Conservation (phyloP, 2,113 vertebrate genomes). For the Pyxicephalus adspersus region DNA sequence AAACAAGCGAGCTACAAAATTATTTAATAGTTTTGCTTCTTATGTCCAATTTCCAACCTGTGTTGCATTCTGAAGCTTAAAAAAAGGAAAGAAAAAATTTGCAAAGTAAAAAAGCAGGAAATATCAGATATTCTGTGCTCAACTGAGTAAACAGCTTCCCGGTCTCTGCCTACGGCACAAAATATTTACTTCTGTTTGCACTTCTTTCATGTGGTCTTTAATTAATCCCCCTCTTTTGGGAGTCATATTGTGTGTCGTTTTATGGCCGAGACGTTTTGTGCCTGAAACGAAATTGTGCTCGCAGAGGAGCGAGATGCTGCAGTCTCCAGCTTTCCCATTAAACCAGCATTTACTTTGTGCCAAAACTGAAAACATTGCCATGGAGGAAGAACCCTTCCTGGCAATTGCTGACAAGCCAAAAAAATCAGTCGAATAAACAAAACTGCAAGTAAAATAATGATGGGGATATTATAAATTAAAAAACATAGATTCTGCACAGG, state of each 20-base stretch:
- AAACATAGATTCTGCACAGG: too few species aligned
- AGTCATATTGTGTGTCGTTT: slow-evolving; percentile 35
- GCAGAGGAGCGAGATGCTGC: slow-evolving; percentile 16
- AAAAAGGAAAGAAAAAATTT: slow-evolving; percentile 18
- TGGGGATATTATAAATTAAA: too few species aligned
- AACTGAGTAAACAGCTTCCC: slow-evolving; percentile 28
- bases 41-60: slow-evolving; percentile 9
- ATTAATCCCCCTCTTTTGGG: slow-evolving; percentile 47
- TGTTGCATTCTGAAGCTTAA: slow-evolving; percentile 17
- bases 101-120: slow-evolving; percentile 34
- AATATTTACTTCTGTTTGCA: slow-evolving; percentile 43
- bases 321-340: slow-evolving; percentile 13
- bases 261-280: slow-evolving; percentile 42
- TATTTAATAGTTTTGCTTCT: too few species aligned
- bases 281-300: slow-evolving; percentile 36
- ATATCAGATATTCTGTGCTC: slow-evolving; percentile 29
- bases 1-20: too few species aligned
- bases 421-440: neutral
- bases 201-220: slow-evolving; percentile 49
- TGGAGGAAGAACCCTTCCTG: neutral
- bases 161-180: slow-evolving; percentile 21
- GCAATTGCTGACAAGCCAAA: neutral
- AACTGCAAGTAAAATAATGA: too few species aligned
- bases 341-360: neutral
- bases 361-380: slow-evolving; percentile 16